Conservation (phyloP, 1,140 invertebrate genomes). For the Drosophila neocordata region DNA sequence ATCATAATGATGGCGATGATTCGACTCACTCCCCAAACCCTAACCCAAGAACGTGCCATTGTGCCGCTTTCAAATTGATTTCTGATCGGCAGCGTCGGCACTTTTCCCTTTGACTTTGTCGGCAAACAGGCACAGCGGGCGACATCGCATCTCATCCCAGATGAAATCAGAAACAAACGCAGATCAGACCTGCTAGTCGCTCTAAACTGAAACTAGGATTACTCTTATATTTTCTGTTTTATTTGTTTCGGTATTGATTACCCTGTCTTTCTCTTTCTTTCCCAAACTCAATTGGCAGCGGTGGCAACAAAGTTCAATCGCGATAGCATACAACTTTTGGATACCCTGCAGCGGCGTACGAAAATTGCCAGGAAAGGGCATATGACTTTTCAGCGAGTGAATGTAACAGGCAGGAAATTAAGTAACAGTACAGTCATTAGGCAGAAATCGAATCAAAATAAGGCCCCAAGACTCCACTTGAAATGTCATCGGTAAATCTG, state of each 20-base stretch:
- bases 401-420: slow-evolving; percentile 54
- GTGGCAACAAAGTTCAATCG: slow-evolving; percentile 77
- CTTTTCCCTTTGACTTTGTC: slow-evolving; percentile 75
- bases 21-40: neutral
- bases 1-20: slow-evolving; percentile 4
- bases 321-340: slow-evolving; percentile 51
- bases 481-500: slow-evolving; percentile 39
- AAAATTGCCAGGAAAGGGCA: slow-evolving; percentile 57
- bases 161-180: slow-evolving; percentile 37
- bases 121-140: slow-evolving; percentile 70
- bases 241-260: slow-evolving; percentile 64
- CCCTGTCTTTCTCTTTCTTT: slow-evolving; percentile 12
- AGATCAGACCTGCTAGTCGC: slow-evolving; percentile 19
- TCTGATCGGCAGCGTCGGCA: slow-evolving; percentile 49
- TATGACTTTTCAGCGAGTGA: slow-evolving; percentile 44
- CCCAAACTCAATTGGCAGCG: slow-evolving; percentile 35
- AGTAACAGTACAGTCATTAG: slow-evolving; percentile 34
- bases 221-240: slow-evolving; percentile 33
- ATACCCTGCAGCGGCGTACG: slow-evolving; percentile 61
- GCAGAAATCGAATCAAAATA: slow-evolving; percentile 24
- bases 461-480: slow-evolving; percentile 28
- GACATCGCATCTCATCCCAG: slow-evolving; percentile 9
- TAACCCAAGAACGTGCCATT: slow-evolving; percentile 46
- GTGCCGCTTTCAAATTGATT: slow-evolving; percentile 65
- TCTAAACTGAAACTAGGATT: slow-evolving; percentile 59